Conservation (phyloP, 1,140 invertebrate genomes). For the Nilaparvata lugens region DNA sequence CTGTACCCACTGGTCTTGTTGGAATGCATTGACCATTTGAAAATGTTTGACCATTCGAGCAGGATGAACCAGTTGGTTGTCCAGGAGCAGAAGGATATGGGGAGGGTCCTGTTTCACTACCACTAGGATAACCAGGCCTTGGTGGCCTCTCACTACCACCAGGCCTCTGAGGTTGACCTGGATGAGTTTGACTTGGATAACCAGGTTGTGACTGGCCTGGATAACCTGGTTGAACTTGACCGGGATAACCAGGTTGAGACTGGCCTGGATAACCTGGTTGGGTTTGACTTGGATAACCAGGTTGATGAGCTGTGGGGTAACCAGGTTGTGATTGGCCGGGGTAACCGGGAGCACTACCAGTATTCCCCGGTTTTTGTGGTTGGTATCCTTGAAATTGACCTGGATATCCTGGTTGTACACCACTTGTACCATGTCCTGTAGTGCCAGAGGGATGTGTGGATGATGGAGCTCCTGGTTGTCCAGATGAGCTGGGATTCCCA, state of each 20-base stretch:
- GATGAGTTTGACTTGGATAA: constrained; percentile 18
- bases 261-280: constrained; percentile 15
- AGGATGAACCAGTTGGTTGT: constrained; percentile 21
- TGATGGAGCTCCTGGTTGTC: constrained; percentile 33
- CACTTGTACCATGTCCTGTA: constrained; percentile 11
- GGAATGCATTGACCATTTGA: no score
- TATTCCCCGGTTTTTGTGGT: constrained; percentile 16
- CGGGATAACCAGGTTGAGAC: constrained; percentile 10
- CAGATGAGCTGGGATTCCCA: constrained; percentile 27
- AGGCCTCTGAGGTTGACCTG: constrained; percentile 7
- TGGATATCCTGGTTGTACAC: constrained; percentile 12
- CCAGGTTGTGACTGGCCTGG: constrained; percentile 24
- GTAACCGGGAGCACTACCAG: constrained; percentile 18
- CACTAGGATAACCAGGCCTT: constrained; percentile 17
- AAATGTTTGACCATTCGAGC: background rate
- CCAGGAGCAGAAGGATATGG: constrained; percentile 16
- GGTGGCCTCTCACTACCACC: no score
- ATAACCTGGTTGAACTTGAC: constrained; percentile 13
- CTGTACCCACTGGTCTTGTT: no score
- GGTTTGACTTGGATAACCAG: background rate
- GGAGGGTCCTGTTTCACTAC: constrained; percentile 8
- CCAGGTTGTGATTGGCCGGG: constrained; percentile 14
- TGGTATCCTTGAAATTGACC: constrained; percentile 15
- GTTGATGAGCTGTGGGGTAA: background rate
- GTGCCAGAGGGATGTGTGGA: constrained; percentile 23